Base-by-base conservation (phyloP, 2,888 invertebrate species). In the Ophion ventricosus region DNA sequence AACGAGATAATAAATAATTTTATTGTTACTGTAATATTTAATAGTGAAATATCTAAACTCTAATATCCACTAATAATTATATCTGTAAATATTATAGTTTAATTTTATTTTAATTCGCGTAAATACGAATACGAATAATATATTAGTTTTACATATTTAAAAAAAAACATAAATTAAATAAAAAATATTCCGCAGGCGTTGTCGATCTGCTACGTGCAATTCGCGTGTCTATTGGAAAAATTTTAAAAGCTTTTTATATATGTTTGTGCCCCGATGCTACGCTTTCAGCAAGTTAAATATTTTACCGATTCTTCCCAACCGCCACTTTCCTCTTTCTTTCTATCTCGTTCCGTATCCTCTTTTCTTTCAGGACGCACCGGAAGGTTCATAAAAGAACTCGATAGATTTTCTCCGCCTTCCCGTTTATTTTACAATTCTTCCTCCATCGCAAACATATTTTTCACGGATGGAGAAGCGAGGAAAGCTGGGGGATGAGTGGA, bases 361-460 rank as follows among this genome's bases (percentile, higher is more conserved):
- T 54, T 69, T 69, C 23, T 64, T 54, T 69, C 17, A 11, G 25
- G 43, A 54, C n/a, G 17, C 17, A 69, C 54, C 25, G 26, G 26
- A 26, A 69, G 54, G 29, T 29, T 26, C 2, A 20, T 26, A 35
- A 67, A 61, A 26, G 23, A 61, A 25, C 23, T 67, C 17, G 14
- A 49, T 23, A 14, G 17, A 43, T 67, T 17, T 74, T 35, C 54
- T 70, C 56, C 56, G 63, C 70, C 56, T 61, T 70, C 54, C 35
- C 81, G 81, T 81, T 81, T 76, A 70, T 76, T 81, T 64, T 70
- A 57, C 70, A 70, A 43, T 81, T 70, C 57, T 40, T 26, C 75
- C 40, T 72, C 25, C 49, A 67, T 72, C 49, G 72, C 56, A 61
- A 66, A 43, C 76, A 66, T 77, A 69, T 82, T 81, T 67, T 49